Base-by-base conservation (phyloP, 2,888 invertebrate genomes). In the Cybosia mesomella region DNA sequence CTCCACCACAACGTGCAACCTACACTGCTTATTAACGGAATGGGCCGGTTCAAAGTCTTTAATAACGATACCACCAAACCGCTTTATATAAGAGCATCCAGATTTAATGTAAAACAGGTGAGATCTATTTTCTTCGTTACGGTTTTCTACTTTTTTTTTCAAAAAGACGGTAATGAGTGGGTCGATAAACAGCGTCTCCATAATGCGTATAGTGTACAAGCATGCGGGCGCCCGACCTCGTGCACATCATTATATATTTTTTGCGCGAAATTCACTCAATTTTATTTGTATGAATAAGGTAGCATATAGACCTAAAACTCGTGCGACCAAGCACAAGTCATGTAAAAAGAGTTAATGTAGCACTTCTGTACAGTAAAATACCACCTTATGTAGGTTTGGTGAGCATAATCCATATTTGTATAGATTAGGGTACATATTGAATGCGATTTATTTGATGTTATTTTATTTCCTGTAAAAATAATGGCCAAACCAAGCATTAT, bases 11-110 rank as follows among this genome's bases (percentile, higher is more conserved):
- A 98, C 87, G 98, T 98, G 83, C 98, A 98, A 0, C 95, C 97
- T 0, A 97, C 97, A 11, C 92, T 98, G 49, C 94, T 98, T 15
- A 96, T 98, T 68, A 98, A 98, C 84, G 98, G 98, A 8, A 94
- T 96, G 10, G 98, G 98, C 0, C 91, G 97, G 49, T 96, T 95
- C 83, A 90, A 85, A 62, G 80, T 90, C 36, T 95, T 92, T 89
- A 89, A 85, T 89, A 89, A 85, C 61, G 88, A 88, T 10, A 91
- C 86, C 9, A 82, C 87, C 11, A 87, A 89, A 39, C 91, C 93
- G 0, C 80, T 91, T 21, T 95, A 93, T 72, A 96, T 96, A 90
- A 96, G 96, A 11, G 88, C 96, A 28, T 96, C 96, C 0, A 95
- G 95, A 74, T 97, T 97, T 85, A 91, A 90, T 64, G 97, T 97